These are phyloP conservation scores for Pentalonia nigronervosa DNA, from an alignment of 1,140 invertebrate genomes.

Conservation along the genomic window DNA sequence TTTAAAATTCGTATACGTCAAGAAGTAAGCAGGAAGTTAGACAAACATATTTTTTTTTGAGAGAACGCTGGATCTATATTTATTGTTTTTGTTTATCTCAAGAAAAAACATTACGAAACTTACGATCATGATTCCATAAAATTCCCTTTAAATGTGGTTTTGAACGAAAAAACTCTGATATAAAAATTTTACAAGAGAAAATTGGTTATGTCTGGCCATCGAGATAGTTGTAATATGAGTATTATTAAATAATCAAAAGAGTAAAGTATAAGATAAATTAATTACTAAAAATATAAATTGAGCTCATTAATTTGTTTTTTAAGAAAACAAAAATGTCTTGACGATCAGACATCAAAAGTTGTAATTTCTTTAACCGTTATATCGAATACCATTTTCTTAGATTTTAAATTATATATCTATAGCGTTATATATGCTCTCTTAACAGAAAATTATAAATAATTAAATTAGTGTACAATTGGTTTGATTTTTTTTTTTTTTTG, in stretches of 20 bases:
- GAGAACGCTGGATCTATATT: neutral
- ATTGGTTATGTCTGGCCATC: neutral
- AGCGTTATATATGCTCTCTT: neutral
- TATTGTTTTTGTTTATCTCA: neutral
- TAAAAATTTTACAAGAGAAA: neutral
- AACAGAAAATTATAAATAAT: neutral
- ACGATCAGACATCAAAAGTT: neutral
- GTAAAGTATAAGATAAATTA: neutral
- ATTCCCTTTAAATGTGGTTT: no score
- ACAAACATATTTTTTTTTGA: neutral
- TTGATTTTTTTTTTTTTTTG: no score
- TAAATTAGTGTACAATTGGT: neutral
- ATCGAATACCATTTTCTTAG: neutral
- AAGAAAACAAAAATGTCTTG: neutral
- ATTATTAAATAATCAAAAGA: neutral
- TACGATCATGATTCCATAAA: no score
- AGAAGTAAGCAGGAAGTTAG: neutral
- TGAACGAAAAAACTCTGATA: no score
- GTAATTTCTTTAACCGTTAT: neutral
- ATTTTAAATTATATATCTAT: neutral
- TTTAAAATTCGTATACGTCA: neutral
- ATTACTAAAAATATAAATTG: neutral
- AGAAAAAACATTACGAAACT: neutral
- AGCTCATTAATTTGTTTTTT: slow-evolving; percentile 1
- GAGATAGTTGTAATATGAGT: neutral